Evolutionary conservation across 2,797 vertebrate species (phyloP).

Genomic region (Atherinosoma microstoma): DNA sequence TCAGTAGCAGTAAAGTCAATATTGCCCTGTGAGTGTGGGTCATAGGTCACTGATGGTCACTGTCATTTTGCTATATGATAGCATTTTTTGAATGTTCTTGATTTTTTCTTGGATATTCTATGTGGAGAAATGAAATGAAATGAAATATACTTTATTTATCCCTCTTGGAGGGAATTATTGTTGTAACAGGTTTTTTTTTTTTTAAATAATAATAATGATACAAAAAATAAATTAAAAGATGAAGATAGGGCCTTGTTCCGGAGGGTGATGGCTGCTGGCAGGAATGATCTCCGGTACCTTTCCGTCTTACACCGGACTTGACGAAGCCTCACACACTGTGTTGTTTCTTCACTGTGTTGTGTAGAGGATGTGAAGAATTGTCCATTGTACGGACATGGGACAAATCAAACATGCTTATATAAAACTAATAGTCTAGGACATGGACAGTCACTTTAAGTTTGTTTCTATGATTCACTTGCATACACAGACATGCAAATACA

Average conservation of each 20-base stretch:
- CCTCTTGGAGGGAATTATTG: too few relatives aligned
- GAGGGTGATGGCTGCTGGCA: too few relatives aligned
- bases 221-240: too few relatives aligned
- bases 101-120: conserved; percentile 46
- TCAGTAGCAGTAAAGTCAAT: conserved; percentile 59
- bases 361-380: too few relatives aligned
- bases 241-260: too few relatives aligned
- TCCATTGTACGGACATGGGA: background rate
- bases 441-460: background rate
- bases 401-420: conserved; percentile 33
- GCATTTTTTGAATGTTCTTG: conserved; percentile 47
- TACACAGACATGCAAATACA: background rate
- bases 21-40: conserved; percentile 42
- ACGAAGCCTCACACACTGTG: too few relatives aligned
- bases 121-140: conserved; percentile 15
- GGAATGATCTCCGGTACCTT: too few relatives aligned
- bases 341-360: too few relatives aligned
- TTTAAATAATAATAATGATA: too few relatives aligned
- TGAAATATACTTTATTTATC: too few relatives aligned
- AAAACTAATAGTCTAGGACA: background rate
- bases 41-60: conserved; percentile 62
- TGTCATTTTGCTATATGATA: conserved; percentile 61
- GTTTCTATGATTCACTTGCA: background rate
- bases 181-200: too few relatives aligned
- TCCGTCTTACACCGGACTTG: too few relatives aligned